Conservation (phyloP, 2,888 invertebrate genomes). For the Dioctria rufipes region DNA sequence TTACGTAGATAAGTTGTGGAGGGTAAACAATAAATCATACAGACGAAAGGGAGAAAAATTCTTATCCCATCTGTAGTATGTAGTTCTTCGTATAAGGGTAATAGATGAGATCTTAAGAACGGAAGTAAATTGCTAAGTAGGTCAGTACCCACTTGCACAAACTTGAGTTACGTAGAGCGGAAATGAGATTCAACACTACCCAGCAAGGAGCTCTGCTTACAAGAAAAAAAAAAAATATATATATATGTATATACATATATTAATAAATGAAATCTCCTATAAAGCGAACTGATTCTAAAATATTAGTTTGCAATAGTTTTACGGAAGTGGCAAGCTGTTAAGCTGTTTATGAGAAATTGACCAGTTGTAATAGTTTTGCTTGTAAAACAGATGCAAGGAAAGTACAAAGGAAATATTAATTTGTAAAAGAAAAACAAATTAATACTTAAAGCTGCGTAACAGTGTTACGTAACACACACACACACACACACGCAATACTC, state of each 20-base stretch:
- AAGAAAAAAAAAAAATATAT: neutral
- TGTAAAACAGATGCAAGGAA: too few species aligned
- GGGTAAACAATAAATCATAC: slow-evolving; percentile 22
- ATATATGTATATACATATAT: too few species aligned
- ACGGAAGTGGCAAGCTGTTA: neutral
- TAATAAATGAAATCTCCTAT: neutral
- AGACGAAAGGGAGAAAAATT: neutral
- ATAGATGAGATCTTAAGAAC: slow-evolving; percentile 13
- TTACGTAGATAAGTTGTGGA: slow-evolving; percentile 12
- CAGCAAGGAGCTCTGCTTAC: neutral
- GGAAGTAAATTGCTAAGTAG: slow-evolving; percentile 12
- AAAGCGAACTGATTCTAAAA: neutral
- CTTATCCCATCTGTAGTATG: neutral
- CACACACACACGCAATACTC: too few species aligned
- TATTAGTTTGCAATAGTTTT: neutral
- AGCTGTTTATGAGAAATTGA: neutral
- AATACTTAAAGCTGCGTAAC: too few species aligned
- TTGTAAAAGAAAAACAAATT: too few species aligned
- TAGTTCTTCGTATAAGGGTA: neutral
- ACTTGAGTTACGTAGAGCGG: neutral
- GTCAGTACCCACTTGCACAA: slow-evolving; percentile 6
- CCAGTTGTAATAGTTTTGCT: too few species aligned
- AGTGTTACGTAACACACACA: too few species aligned
- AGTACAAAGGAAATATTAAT: too few species aligned
- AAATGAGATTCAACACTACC: neutral